These are phyloP conservation scores for Anagyrus pseudococci DNA, from an alignment of 2,888 invertebrate species.

Conservation along the genomic window DNA sequence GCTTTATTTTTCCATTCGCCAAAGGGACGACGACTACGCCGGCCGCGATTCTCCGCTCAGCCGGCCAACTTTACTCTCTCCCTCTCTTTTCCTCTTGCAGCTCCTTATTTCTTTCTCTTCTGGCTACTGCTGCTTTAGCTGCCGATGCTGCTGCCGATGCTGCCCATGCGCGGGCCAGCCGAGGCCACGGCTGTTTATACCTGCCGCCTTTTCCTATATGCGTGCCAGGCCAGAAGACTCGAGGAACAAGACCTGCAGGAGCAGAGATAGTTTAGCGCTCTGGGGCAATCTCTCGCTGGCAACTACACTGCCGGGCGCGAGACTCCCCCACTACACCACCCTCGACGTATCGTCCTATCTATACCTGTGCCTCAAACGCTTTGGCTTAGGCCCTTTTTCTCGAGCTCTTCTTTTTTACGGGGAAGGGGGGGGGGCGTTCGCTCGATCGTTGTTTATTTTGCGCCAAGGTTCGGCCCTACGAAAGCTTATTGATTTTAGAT, in stretches of 20 bases:
- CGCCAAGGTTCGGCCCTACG: no score
- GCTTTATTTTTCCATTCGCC: slow-evolving; percentile 36
- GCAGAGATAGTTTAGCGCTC: background rate
- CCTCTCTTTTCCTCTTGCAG: slow-evolving; percentile 6
- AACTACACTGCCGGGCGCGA: no score
- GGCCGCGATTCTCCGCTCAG: slow-evolving; percentile 31
- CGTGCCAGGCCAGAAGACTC: background rate
- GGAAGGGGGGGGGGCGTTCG: no score
- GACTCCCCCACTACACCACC: no score
- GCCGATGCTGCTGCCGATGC: background rate
- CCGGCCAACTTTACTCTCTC: slow-evolving; percentile 38
- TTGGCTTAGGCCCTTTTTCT: no score
- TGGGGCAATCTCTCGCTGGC: no score
- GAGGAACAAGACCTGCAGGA: background rate
- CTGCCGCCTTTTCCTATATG: background rate
- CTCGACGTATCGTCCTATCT: no score
- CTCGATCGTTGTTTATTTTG: no score
- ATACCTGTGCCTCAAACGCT: no score
- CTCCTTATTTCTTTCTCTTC: slow-evolving; percentile 25
- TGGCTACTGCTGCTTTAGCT: background rate
- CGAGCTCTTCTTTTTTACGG: no score
- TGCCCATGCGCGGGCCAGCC: no score
- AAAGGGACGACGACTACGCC: slow-evolving; percentile 27
- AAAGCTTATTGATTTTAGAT: slow-evolving; percentile 34
- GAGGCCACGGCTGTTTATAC: no score